These are phyloP conservation scores for Tapirus indicus DNA, from an alignment of 2,797 vertebrate genomes.

Conservation along the genomic window DNA sequence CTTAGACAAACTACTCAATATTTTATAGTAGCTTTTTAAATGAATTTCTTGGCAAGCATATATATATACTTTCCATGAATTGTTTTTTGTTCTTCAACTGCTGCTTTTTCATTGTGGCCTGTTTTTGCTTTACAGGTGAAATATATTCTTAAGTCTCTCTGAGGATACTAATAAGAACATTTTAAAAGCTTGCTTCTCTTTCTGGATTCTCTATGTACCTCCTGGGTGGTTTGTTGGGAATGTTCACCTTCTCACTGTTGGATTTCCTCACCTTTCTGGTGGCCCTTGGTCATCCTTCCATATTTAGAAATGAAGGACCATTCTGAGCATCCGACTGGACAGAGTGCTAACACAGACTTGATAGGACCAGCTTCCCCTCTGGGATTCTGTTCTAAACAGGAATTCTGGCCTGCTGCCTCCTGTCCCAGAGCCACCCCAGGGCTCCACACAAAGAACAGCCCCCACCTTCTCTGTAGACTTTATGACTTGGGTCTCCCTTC, in stretches of 20 bases:
- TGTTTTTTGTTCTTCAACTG: neutral
- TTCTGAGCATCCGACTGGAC: neutral
- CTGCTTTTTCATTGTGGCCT: neutral
- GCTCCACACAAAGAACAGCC: neutral
- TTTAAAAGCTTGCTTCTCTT: neutral
- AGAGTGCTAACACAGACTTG: neutral
- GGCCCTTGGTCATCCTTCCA: neutral
- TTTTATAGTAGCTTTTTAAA: neutral
- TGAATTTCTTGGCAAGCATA: neutral
- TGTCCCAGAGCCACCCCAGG: neutral
- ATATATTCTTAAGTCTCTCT: neutral
- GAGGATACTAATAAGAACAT: neutral
- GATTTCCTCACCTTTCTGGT: neutral
- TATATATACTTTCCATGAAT: neutral
- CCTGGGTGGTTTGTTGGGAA: neutral
- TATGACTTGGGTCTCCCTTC: neutral
- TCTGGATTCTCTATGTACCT: neutral
- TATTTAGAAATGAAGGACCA: neutral
- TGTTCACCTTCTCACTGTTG: neutral
- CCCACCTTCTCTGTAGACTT: neutral
- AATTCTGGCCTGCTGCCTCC: neutral
- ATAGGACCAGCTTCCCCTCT: neutral
- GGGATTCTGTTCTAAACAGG: neutral
- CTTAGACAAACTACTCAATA: neutral
- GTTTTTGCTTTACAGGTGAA: slow-evolving; percentile 22